Conservation (phyloP, 2,888 invertebrate species). For the Plebejus melissa region DNA sequence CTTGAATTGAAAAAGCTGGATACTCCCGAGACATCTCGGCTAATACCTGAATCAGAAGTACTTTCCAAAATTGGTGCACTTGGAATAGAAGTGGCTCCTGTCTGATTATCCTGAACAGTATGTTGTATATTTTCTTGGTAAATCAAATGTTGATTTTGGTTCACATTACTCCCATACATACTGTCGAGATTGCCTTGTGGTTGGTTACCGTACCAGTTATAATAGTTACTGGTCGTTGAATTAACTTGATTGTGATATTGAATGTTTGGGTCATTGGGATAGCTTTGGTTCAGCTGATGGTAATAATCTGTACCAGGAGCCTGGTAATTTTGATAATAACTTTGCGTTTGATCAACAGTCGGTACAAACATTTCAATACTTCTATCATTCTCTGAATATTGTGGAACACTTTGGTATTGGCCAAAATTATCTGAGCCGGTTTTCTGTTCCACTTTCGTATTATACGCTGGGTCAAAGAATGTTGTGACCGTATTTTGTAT, state of each 20-base stretch:
- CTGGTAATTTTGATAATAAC: conserved; percentile 25
- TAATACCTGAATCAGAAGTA: background rate
- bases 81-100: background rate
- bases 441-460: conserved; percentile 45
- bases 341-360: conserved; percentile 26
- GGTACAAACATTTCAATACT: conserved; percentile 37
- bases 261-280: conserved; percentile 11
- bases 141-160: background rate
- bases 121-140: conserved; percentile 1
- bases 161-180: background rate
- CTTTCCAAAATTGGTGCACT: background rate
- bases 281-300: conserved; percentile 29
- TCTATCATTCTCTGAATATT: conserved; percentile 14
- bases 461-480: conserved; percentile 70
- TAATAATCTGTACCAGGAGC: conserved; percentile 25
- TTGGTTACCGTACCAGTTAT: conserved; percentile 28
- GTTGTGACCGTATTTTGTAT: conserved; percentile 69
- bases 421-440: conserved; percentile 36
- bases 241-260: conserved; percentile 27
- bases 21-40: background rate
- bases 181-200: background rate
- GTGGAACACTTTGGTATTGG: conserved; percentile 34
- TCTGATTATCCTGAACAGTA: background rate
- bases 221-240: conserved; percentile 24
- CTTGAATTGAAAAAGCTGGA: background rate